A percentile compares a stretch with the other conserved stretches of the same genome.
These are phyloP conservation scores for Clusia tigrina DNA, from an alignment of 2,888 invertebrate genomes.

Conservation along the genomic window DNA sequence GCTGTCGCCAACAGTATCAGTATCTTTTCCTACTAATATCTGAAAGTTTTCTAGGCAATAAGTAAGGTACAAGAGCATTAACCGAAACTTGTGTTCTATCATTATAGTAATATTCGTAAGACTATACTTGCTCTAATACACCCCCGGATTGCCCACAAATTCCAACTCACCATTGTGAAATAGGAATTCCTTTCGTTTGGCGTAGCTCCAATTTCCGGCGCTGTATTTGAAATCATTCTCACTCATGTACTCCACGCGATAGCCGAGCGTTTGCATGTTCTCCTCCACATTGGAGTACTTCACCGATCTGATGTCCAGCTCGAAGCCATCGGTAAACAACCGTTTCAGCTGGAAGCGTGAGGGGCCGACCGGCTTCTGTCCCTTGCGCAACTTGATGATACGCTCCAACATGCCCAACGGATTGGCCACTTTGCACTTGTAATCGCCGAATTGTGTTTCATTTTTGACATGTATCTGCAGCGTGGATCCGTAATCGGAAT, in stretches of 20 bases:
- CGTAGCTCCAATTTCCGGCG: conserved; percentile 63
- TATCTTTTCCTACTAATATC: no score
- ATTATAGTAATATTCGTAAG: no score
- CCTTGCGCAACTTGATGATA: conserved; percentile 66
- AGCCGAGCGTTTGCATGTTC: conserved; percentile 62
- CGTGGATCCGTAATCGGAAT: conserved; percentile 59
- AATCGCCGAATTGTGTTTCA: conserved; percentile 65
- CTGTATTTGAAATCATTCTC: conserved; percentile 57
- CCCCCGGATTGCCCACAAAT: no score
- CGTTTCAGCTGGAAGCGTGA: conserved; percentile 57
- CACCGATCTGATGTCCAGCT: conserved; percentile 62
- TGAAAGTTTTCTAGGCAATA: no score
- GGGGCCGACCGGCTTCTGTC: conserved; percentile 67
- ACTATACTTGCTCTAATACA: no score
- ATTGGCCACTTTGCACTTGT: conserved; percentile 69
- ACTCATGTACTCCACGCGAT: conserved; percentile 61
- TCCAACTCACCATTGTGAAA: conserved; percentile 59
- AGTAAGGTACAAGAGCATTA: no score
- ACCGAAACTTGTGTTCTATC: no score
- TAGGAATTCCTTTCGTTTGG: conserved; percentile 58
- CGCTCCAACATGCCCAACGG: conserved; percentile 66
- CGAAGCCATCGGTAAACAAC: conserved; percentile 59
- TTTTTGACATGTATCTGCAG: conserved; percentile 58
- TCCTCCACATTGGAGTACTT: conserved; percentile 53
- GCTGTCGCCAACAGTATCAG: no score